Conservation (phyloP, 2,888 invertebrate genomes). For the Drosophila emarginata region DNA sequence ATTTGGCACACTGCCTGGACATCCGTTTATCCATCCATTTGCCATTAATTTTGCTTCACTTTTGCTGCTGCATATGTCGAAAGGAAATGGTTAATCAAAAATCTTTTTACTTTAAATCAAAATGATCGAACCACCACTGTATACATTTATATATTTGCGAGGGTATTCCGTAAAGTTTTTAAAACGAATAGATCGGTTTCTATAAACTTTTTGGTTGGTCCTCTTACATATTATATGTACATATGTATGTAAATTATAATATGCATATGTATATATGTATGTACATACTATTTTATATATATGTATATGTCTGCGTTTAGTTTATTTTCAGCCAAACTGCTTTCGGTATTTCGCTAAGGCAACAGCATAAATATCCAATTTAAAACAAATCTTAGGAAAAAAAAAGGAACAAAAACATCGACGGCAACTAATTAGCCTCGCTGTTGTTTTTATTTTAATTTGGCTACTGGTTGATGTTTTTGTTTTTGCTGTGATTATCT, state of each 20-base stretch:
- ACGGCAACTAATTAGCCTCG: constrained; percentile 57
- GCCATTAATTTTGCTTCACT: background rate
- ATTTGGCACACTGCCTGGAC: constrained; percentile 21
- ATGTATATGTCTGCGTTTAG: constrained; percentile 23
- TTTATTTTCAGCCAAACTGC: constrained; percentile 62
- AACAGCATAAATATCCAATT: constrained; percentile 58
- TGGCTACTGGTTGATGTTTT: constrained; percentile 13
- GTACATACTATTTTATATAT: constrained; percentile 30
- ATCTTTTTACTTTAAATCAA: background rate
- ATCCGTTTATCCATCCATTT: constrained; percentile 17
- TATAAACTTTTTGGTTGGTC: background rate
- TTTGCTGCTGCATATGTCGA: constrained; percentile 7
- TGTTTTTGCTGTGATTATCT: background rate
- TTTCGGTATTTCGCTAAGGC: constrained; percentile 58
- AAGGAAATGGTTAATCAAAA: background rate
- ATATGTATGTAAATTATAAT: constrained; percentile 47
- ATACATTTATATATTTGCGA: background rate
- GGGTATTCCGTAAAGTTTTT: background rate
- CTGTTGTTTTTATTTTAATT: constrained; percentile 56
- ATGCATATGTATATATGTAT: constrained; percentile 4
- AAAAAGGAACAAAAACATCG: constrained; percentile 23
- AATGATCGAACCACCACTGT: too few species aligned
- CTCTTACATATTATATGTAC: constrained; percentile 6
- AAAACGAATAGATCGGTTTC: background rate
- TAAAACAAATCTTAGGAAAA: constrained; percentile 25